Conservation (phyloP, 2,113 vertebrate genomes). For the Psammodynastes pulverulentus region DNA sequence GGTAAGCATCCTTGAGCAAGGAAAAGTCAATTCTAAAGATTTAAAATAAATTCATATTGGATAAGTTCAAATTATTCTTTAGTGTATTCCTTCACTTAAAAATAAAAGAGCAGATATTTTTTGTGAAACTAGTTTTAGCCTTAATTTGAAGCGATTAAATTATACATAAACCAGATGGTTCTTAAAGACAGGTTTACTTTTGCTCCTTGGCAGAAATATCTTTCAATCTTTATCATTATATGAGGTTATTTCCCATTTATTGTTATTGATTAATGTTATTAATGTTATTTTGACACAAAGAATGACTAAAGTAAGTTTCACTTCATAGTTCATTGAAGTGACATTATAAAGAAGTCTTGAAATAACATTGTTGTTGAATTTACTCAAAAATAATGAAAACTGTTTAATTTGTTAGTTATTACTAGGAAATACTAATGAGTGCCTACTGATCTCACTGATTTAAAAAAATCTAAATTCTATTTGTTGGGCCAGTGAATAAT, state of each 20-base stretch:
- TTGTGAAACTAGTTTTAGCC: conserved; percentile 52
- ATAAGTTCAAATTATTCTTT: conserved; percentile 37
- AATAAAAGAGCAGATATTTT: conserved; percentile 56
- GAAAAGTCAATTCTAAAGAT: conserved; percentile 2
- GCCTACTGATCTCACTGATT: not conserved
- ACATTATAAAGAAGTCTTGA: not conserved
- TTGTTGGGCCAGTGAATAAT: not conserved
- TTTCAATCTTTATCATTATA: conserved; percentile 45
- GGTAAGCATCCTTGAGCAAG: conserved; percentile 9
- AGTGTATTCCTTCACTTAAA: conserved; percentile 1
- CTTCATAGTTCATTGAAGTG: conserved; percentile 22
- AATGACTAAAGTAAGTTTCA: conserved; percentile 38
- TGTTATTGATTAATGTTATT: conserved; percentile 51
- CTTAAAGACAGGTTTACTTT: conserved; percentile 34
- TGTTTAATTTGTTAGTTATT: not conserved
- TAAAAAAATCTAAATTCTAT: not conserved
- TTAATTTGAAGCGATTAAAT: conserved; percentile 62
- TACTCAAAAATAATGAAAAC: rapidly evolving
- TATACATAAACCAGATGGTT: conserved; percentile 47
- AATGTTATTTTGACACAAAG: conserved; percentile 48
- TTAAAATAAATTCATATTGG: conserved; percentile 13
- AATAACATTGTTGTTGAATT: conserved; percentile 10
- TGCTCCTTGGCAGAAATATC: conserved; percentile 42
- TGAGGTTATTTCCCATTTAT: conserved; percentile 22
- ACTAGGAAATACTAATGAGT: not conserved